A percentile compares a stretch with the other conserved stretches of the same genome.
Evolutionary conservation across 2,888 invertebrate genomes (phyloP).

Genomic region (Rosalia funebris): DNA sequence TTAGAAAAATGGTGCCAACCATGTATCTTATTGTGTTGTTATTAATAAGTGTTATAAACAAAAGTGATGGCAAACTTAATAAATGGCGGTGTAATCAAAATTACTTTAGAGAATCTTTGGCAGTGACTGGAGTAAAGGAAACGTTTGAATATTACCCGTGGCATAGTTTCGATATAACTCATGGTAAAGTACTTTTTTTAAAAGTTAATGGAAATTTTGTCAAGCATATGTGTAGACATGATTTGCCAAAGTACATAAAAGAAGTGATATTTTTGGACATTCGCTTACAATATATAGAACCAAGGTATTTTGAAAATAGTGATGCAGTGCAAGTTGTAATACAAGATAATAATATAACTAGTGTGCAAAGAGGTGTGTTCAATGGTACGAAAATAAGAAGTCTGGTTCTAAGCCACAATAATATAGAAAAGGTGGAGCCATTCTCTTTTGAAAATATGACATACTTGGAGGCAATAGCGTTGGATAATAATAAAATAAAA

Average conservation of each 20-base stretch:
- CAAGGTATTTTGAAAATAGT: constrained; percentile 37
- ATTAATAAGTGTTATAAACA: neutral
- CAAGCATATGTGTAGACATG: constrained; percentile 33
- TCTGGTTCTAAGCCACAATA: constrained; percentile 35
- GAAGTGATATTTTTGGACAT: constrained; percentile 39
- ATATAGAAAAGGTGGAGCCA: constrained; percentile 34
- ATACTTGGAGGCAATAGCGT: constrained; percentile 38
- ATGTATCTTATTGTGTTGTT: neutral
- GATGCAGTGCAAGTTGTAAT: constrained; percentile 34
- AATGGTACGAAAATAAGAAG: constrained; percentile 38
- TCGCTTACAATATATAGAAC: constrained; percentile 42
- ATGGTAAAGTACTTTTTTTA: constrained; percentile 29
- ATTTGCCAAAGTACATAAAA: constrained; percentile 17
- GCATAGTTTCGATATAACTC: constrained; percentile 26
- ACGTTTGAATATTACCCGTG: constrained; percentile 39
- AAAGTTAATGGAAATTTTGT: constrained; percentile 22
- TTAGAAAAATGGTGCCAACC: neutral
- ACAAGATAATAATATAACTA: constrained; percentile 32
- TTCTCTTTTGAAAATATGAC: constrained; percentile 38
- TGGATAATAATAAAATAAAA: constrained; percentile 39
- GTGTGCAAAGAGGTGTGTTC: constrained; percentile 34
- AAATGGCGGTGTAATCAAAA: constrained; percentile 32
- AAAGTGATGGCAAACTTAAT: neutral
- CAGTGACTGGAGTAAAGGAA: constrained; percentile 28
- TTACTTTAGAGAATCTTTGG: constrained; percentile 22